Conservation (phyloP, 2,113 vertebrate genomes). For the Gnathonemus echidnorhynchus region DNA sequence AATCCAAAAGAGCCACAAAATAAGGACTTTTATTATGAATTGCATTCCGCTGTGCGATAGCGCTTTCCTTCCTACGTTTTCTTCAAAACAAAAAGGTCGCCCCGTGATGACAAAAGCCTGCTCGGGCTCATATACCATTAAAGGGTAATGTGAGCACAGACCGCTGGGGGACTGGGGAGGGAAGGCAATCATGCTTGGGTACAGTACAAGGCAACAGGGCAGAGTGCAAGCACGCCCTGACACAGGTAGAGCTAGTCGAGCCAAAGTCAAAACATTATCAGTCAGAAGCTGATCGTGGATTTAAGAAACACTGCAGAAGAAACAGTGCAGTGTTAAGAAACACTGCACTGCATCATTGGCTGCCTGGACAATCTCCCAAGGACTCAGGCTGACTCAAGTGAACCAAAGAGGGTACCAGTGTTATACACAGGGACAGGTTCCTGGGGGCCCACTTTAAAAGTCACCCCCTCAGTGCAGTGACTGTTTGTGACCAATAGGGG, state of each 20-base stretch:
- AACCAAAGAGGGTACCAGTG: not conserved
- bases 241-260: too few species aligned
- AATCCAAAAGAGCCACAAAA: not conserved
- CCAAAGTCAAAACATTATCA: too few species aligned
- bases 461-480: not conserved
- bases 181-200: not conserved
- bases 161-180: not conserved
- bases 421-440: not conserved
- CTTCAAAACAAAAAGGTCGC: not conserved
- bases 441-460: not conserved
- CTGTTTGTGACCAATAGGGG: not conserved
- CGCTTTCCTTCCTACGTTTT: not conserved
- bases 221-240: not conserved
- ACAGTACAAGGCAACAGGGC: not conserved
- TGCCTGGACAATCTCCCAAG: not conserved
- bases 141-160: not conserved
- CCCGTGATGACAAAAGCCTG: not conserved
- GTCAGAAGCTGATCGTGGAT: not conserved
- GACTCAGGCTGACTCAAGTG: not conserved
- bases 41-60: not conserved
- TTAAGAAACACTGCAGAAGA: not conserved
- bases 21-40: not conserved
- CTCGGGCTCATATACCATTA: not conserved
- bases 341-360: not conserved
- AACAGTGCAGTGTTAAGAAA: too few species aligned